phyloP scores from a whole-genome alignment of 2,113 vertebrate species.

The Lycaon pictus region DNA sequence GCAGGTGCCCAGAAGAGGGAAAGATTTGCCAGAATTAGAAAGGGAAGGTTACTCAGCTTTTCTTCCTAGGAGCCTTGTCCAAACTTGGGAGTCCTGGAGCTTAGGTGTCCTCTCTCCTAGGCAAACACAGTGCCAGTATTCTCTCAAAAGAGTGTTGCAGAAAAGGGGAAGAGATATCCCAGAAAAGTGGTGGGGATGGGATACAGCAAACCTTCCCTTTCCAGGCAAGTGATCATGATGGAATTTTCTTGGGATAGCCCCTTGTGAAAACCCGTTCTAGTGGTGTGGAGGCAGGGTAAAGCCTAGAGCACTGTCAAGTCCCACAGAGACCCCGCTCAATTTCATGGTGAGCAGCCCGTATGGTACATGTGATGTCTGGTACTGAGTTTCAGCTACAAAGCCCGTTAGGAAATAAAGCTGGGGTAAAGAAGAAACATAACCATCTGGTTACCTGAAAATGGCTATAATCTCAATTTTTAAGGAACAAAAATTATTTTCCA shows the following conservation, averaged over 20 bases:
- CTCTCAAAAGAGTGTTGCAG: too few species aligned
- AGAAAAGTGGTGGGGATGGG: too few species aligned
- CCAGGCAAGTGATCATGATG: too few species aligned
- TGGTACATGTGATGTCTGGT: background rate
- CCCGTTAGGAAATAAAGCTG: background rate
- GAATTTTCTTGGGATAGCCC: background rate
- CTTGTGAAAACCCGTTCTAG: background rate
- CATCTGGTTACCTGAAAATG: background rate
- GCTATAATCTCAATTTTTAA: background rate
- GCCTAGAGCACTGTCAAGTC: background rate
- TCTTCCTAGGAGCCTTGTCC: too few species aligned
- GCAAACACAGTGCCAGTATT: too few species aligned
- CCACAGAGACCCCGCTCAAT: background rate
- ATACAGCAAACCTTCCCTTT: too few species aligned
- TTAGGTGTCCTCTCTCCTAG: too few species aligned
- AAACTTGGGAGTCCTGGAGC: too few species aligned
- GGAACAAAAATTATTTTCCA: background rate
- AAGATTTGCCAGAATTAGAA: background rate
- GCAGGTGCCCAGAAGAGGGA: background rate
- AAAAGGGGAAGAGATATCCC: too few species aligned
- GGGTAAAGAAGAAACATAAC: background rate
- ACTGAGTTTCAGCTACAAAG: background rate
- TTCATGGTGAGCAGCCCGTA: fast-evolving
- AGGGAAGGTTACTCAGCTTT: background rate
- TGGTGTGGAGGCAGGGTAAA: background rate